These are phyloP conservation scores for Laupala kohalensis DNA, from an alignment of 1,140 invertebrate species.

Conservation along the genomic window DNA sequence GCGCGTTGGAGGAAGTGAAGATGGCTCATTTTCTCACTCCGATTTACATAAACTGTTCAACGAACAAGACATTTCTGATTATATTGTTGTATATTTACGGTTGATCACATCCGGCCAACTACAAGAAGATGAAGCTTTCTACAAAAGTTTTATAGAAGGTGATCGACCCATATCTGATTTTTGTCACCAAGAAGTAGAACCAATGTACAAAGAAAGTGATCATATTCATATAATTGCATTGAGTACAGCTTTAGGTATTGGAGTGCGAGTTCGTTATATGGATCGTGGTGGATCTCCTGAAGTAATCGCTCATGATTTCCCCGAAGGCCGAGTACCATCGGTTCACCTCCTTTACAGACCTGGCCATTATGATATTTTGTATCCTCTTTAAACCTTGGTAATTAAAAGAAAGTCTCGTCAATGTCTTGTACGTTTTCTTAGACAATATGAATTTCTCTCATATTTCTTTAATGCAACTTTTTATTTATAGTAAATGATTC, in stretches of 20 bases:
- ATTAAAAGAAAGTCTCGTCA: no score
- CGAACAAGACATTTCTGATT: conserved; percentile 82
- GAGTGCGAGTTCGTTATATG: conserved; percentile 88
- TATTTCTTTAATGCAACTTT: no score
- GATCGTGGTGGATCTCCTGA: conserved; percentile 66
- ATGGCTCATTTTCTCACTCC: conserved; percentile 30
- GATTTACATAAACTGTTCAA: conserved; percentile 70
- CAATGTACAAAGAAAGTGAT: conserved; percentile 97
- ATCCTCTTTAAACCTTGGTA: conserved; percentile 30
- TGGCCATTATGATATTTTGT: conserved; percentile 95
- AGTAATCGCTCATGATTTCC: conserved; percentile 80
- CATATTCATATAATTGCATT: conserved; percentile 96
- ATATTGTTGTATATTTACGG: conserved; percentile 90
- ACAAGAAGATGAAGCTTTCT: conserved; percentile 85
- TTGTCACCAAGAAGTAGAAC: conserved; percentile 71
- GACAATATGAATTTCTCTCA: no score
- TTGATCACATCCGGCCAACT: conserved; percentile 88
- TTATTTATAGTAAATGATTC: no score
- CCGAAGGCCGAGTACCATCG: conserved; percentile 57
- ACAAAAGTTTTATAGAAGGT: conserved; percentile 90
- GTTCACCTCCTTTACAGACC: conserved; percentile 87
- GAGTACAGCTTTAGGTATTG: conserved; percentile 71
- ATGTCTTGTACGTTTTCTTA: no score
- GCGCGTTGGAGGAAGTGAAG: conserved; percentile 50
- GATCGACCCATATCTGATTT: conserved; percentile 62